Conservation (phyloP, 2,113 vertebrate species). For the Globicephala melas region DNA sequence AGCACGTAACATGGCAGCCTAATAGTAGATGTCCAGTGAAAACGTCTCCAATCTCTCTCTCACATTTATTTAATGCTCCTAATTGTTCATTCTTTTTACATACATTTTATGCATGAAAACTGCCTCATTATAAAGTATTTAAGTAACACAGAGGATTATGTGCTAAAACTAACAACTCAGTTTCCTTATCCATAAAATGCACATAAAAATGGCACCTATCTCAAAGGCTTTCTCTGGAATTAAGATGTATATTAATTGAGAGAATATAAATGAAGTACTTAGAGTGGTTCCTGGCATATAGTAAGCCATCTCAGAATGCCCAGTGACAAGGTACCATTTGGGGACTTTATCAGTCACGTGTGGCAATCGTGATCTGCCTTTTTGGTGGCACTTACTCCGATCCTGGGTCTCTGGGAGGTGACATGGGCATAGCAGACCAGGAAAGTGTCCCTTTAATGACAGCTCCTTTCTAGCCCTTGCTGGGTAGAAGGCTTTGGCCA, state of each 20-base stretch:
- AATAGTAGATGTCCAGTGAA: background rate
- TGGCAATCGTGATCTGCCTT: background rate
- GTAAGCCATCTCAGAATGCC: background rate
- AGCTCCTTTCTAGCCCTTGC: background rate
- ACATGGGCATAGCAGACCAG: background rate
- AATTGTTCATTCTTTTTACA: background rate
- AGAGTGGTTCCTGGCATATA: background rate
- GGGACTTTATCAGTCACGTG: background rate
- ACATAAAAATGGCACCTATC: background rate
- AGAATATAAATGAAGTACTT: background rate
- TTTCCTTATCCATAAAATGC: background rate
- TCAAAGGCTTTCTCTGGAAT: background rate
- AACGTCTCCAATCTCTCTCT: background rate
- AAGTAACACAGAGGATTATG: background rate
- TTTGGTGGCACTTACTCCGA: background rate
- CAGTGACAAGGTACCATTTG: background rate
- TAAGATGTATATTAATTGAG: background rate
- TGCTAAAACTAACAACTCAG: background rate
- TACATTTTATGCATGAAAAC: background rate
- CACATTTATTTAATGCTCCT: background rate
- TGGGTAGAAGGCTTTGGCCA: background rate
- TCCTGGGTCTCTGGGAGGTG: background rate
- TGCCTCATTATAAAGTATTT: background rate
- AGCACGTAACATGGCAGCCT: background rate
- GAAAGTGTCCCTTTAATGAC: background rate